Conservation (phyloP, 1,140 invertebrate genomes). For the Papilio machaon region DNA sequence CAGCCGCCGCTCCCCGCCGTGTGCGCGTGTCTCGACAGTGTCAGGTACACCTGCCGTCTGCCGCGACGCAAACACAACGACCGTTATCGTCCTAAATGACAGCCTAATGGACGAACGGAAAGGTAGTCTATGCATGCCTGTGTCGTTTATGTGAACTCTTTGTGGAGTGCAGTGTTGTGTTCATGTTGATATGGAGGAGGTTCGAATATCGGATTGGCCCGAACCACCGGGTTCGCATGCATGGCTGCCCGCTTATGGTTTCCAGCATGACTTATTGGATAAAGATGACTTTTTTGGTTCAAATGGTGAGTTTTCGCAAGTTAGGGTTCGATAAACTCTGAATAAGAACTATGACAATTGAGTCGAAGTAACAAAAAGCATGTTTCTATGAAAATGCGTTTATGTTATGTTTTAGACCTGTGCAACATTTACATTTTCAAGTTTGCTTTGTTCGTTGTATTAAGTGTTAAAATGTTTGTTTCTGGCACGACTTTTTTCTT, state of each 20-base stretch:
- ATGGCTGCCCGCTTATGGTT: constrained; percentile 86
- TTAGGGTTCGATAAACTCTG: constrained; percentile 34
- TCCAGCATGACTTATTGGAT: constrained; percentile 83
- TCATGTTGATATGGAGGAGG: constrained; percentile 82
- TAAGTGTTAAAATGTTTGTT: constrained; percentile 40
- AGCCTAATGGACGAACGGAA: constrained; percentile 74
- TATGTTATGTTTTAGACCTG: neutral
- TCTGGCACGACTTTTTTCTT: constrained; percentile 33
- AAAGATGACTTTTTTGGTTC: constrained; percentile 84
- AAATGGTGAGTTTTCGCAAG: constrained; percentile 78
- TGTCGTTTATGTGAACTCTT: constrained; percentile 67
- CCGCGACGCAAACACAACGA: constrained; percentile 56
- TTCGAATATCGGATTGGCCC: constrained; percentile 85
- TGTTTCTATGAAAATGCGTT: constrained; percentile 38
- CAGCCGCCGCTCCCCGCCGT: constrained; percentile 63
- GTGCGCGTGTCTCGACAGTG: constrained; percentile 51
- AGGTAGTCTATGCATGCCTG: constrained; percentile 79
- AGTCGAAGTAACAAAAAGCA: constrained; percentile 42
- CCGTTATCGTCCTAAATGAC: constrained; percentile 79
- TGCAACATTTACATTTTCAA: neutral
- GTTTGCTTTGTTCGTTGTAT: constrained; percentile 36
- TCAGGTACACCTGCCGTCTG: constrained; percentile 31
- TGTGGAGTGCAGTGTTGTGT: constrained; percentile 78
- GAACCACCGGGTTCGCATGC: constrained; percentile 84
- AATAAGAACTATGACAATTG: constrained; percentile 42